Evolutionary conservation across 2,888 invertebrate genomes (phyloP).

Genomic region (Taenaris catops): DNA sequence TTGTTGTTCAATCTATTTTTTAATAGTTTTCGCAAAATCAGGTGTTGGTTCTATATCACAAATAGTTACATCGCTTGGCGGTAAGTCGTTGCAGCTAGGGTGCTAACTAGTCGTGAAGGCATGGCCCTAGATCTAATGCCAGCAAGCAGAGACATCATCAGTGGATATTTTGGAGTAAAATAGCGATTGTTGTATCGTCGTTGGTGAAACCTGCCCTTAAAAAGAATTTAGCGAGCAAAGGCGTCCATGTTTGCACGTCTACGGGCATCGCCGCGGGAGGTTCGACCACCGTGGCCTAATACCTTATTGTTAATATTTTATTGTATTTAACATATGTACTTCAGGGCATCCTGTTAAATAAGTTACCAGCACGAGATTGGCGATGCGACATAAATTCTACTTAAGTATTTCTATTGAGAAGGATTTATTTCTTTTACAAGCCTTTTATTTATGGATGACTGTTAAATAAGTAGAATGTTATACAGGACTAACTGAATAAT

Average conservation of each 20-base stretch:
- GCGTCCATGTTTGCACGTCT: slow-evolving; percentile 59
- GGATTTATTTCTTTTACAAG: slow-evolving; percentile 8
- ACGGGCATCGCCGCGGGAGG: slow-evolving; percentile 53
- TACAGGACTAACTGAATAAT: too few relatives aligned
- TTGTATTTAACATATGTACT: slow-evolving; percentile 21
- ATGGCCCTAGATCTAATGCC: too few relatives aligned
- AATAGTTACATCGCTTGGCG: too few relatives aligned
- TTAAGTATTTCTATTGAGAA: slow-evolving; percentile 12
- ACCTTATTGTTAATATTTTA: slow-evolving; percentile 32
- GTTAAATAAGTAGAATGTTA: not conserved
- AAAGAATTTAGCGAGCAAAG: slow-evolving; percentile 46
- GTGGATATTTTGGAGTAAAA: not conserved
- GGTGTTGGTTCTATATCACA: too few relatives aligned
- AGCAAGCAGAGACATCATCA: too few relatives aligned
- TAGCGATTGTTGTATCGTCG: not conserved
- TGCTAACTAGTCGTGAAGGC: too few relatives aligned
- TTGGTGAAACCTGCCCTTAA: slow-evolving; percentile 36
- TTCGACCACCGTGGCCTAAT: slow-evolving; percentile 35
- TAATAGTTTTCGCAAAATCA: too few relatives aligned
- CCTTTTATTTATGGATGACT: not conserved
- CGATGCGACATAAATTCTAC: slow-evolving; percentile 19
- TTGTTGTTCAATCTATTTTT: too few relatives aligned
- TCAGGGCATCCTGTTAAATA: slow-evolving; percentile 13
- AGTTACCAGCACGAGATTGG: slow-evolving; percentile 25
- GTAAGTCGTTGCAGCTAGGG: too few relatives aligned